Evolutionary conservation across 1,140 invertebrate genomes (phyloP), one percentile per base, ranked within the genome.

Genomic region (Drosophila lini): DNA sequence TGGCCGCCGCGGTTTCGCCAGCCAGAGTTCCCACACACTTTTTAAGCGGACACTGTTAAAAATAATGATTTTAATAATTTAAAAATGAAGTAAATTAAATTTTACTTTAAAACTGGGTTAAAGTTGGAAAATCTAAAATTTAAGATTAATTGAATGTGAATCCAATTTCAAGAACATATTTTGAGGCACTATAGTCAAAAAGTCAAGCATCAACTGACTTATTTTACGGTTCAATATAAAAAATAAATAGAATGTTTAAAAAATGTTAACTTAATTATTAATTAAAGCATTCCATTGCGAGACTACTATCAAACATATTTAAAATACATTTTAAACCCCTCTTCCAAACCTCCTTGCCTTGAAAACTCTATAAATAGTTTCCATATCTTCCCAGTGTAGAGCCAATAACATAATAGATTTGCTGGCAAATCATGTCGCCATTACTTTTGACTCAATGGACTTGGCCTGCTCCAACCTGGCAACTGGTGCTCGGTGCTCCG

Each of bases 21-120:
- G 10, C n/a, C 57, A 61, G 63, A 62, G 67, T 88, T 88, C 80
- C 84, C 84, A 89, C 84, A 89, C 80, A 80, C 52, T 69, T 73
- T 80, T 83, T 62, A 73, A 67, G 58, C 9, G 8, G 3, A 10
- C 52, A 73, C 69, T 71, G 62, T 4, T 10, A 34, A n/a, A 68
- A 47, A 36, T 1, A 38, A 10, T 32, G 4, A 32, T 32, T 50
- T 50, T 6, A 16, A 16, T 32, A 32, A 28, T 25, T 25, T 25
- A 5, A 25, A 25, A 25, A 0, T 25, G 5, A 25, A 25, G 5
- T 25, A 25, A 5, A 25, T 25, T 5, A 25, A 25, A 25, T 25
- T 25, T 5, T 25, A 25, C 25, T 25, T 25, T 25, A 25, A 25
- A 25, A 25, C 25, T 25, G 25, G 25, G 0, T 25, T 25, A 5